Percentiles rank a stretch among this genome's conserved stretches.
Conservation (phyloP, 1,140 invertebrate genomes). For the Drosophila persimilis region DNA sequence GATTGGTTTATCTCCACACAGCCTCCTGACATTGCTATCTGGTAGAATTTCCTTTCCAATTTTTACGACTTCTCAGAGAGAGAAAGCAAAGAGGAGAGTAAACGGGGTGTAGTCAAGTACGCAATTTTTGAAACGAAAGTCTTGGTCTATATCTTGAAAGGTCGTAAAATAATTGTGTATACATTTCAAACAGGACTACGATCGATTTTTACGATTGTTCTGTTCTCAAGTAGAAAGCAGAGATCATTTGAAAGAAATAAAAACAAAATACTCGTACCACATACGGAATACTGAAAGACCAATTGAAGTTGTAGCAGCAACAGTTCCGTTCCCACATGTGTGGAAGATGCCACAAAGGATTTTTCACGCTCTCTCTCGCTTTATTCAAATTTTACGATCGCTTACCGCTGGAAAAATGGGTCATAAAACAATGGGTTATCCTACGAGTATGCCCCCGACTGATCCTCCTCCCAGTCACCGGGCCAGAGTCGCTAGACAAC, state of each 20-base stretch:
- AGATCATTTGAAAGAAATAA: slow-evolving; percentile 79
- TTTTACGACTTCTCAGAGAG: slow-evolving; percentile 67
- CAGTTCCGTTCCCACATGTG: slow-evolving; percentile 40
- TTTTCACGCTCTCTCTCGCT: slow-evolving; percentile 71
- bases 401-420: slow-evolving; percentile 75
- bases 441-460: slow-evolving; percentile 24
- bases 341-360: slow-evolving; percentile 67
- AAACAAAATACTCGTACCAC: slow-evolving; percentile 60
- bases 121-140: slow-evolving; percentile 66
- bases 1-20: slow-evolving; percentile 49
- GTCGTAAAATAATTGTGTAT: slow-evolving; percentile 78
- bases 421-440: slow-evolving; percentile 80
- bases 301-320: slow-evolving; percentile 56
- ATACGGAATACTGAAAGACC: slow-evolving; percentile 13
- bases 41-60: slow-evolving; percentile 51
- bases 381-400: slow-evolving; percentile 72
- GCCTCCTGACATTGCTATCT: slow-evolving; percentile 58
- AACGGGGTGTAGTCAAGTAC: slow-evolving; percentile 58
- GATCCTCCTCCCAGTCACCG: slow-evolving; percentile 9
- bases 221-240: slow-evolving; percentile 74
- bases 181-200: slow-evolving; percentile 73
- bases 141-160: slow-evolving; percentile 66
- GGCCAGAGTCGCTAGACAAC: not conserved
- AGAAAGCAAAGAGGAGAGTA: slow-evolving; percentile 16
- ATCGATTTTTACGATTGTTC: slow-evolving; percentile 63